phyloP scores from a whole-genome alignment of 2,888 invertebrate species.

The Drosophila kambysellisi region DNA sequence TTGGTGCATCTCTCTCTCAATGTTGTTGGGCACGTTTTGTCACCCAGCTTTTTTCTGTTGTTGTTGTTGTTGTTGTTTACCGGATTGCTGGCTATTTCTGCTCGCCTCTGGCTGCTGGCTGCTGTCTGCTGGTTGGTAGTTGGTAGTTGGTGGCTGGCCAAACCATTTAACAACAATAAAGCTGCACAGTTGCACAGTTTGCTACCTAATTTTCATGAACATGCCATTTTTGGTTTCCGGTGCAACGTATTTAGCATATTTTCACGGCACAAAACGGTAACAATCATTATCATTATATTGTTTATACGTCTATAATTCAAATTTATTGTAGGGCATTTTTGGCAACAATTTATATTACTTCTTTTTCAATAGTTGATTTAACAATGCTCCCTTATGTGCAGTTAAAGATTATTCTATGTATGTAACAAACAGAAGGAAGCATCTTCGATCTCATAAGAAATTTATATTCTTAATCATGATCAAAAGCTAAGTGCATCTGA shows the following conservation, averaged over 20 bases:
- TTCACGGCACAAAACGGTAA: constrained; percentile 66
- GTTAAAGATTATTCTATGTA: background rate
- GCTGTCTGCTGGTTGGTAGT: background rate
- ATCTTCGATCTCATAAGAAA: background rate
- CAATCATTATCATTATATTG: constrained; percentile 68
- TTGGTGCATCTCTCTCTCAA: constrained; percentile 57
- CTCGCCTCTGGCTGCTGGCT: constrained; percentile 12
- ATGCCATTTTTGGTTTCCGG: constrained; percentile 64
- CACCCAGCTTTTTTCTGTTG: constrained; percentile 58
- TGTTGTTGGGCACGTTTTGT: constrained; percentile 68
- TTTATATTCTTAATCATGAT: background rate
- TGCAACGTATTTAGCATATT: constrained; percentile 67
- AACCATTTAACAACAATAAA: constrained; percentile 42
- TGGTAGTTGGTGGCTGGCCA: constrained; percentile 27
- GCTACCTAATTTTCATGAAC: constrained; percentile 67
- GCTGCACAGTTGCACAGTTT: constrained; percentile 25
- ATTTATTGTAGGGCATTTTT: constrained; percentile 1
- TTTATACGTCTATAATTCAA: constrained; percentile 57
- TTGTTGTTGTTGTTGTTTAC: constrained; percentile 5
- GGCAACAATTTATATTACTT: background rate
- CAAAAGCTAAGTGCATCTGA: background rate
- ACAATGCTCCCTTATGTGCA: background rate
- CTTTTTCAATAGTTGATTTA: background rate
- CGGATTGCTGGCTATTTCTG: constrained; percentile 17
- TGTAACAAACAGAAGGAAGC: background rate